phyloP scores from a whole-genome alignment of 1,140 invertebrate species.

The Lepidurus arcticus region DNA sequence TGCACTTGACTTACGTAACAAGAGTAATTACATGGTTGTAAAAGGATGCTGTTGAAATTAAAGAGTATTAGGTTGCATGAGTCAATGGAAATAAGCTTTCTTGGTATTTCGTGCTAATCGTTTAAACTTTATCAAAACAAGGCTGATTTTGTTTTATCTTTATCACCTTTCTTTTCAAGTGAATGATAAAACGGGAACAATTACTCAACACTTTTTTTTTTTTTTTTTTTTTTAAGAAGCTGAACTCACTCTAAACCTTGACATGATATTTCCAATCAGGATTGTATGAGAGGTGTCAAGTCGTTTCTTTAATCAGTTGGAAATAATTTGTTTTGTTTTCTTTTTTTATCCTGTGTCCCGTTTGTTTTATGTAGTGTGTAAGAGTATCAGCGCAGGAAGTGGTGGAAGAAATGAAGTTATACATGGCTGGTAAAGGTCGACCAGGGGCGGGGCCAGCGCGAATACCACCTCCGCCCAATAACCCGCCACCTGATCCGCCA shows the following conservation, averaged over 20 bases:
- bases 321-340: neutral
- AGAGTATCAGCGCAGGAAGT: constrained; percentile 77
- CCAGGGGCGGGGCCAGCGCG: constrained; percentile 43
- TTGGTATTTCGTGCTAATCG: no score
- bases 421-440: constrained; percentile 64
- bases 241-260: neutral
- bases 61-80: no score
- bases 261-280: neutral
- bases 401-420: constrained; percentile 75
- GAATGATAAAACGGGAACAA: constrained; percentile 22
- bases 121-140: no score
- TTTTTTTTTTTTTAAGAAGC: neutral
- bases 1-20: no score
- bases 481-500: constrained; percentile 49
- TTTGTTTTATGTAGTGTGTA: constrained; percentile 56
- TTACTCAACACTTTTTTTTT: neutral
- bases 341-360: neutral
- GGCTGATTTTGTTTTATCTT: neutral
- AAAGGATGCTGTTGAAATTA: no score
- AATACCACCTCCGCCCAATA: constrained; percentile 43
- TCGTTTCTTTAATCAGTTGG: neutral
- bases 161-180: constrained; percentile 25
- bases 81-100: no score
- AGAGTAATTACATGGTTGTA: no score
- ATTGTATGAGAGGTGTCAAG: neutral